These are phyloP conservation scores for Hystrix cristata DNA, from an alignment of 2,113 vertebrate genomes.

Conservation along the genomic window DNA sequence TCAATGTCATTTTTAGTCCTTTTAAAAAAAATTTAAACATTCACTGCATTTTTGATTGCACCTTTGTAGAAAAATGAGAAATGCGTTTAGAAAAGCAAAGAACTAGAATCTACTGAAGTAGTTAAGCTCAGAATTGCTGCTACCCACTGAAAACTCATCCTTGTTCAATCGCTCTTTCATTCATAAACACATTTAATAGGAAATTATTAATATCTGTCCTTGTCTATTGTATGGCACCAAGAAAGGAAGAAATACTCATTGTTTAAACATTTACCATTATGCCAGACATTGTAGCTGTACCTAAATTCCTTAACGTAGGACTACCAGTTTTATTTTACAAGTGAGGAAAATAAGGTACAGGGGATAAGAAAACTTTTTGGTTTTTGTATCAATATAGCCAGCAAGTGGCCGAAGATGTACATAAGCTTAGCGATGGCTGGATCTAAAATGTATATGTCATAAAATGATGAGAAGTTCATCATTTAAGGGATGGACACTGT, in stretches of 20 bases:
- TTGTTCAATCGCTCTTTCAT: not conserved
- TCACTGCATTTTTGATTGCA: not conserved
- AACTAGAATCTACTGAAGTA: not conserved
- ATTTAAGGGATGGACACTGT: not conserved
- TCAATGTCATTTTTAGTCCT: not conserved
- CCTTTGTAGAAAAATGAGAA: not conserved
- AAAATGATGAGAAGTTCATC: not conserved
- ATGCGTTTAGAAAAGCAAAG: not conserved
- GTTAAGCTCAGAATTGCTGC: not conserved
- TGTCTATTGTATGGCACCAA: not conserved
- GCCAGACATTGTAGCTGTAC: not conserved
- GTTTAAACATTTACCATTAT: not conserved
- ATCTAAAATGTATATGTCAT: not conserved
- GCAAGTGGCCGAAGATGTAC: not conserved
- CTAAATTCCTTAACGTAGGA: not conserved
- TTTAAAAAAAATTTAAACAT: not conserved
- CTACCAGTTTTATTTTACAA: not conserved
- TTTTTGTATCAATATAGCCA: not conserved
- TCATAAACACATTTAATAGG: not conserved
- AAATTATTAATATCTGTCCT: not conserved
- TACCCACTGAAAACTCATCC: not conserved
- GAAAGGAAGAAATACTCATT: not conserved
- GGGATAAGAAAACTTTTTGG: not conserved
- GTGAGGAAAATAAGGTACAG: not conserved
- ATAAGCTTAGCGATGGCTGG: not conserved